Evolutionary conservation across 2,888 invertebrate species (phyloP), one percentile per base, ranked within the genome.

Genomic region (Teleiodes luculella): DNA sequence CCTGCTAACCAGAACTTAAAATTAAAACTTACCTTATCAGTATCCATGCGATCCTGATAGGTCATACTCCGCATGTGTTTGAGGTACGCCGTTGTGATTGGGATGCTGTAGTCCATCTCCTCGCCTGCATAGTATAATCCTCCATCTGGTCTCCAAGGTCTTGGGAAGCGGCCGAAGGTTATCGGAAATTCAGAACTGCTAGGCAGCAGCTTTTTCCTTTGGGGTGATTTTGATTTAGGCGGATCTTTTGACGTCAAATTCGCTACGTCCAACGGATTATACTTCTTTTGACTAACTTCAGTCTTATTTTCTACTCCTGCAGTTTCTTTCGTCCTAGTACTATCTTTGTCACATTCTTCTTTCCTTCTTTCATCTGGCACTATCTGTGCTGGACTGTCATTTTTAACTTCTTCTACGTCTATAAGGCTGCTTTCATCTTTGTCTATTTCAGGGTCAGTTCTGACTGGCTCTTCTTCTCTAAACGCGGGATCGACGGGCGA

Each of bases 61-160:
- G 76, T 93, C 80, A 95, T 89, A 78, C 91, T 94, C 76, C 95
- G 91, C 91, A 96, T 95, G 72, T 95, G 93, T 78, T 95, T 96
- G 80, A 97, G 89, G 84, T 97, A 97, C 33, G 96, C 95, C 52
- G 96, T 96, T 47, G 97, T 97, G 65, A 97, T 96, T 46, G 97
- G 97, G 70, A 97, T 92, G 71, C 95, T 95, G 89, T 94, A 95
- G 86, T 96, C 95, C 62, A 95, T 92, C 57, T 92, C 91, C 30
- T 90, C 90, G 14, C 88, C 86, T 43, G 85, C 73, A 68, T 85
- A 80, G 63, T 74, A 78, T 53, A 78, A 73, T 56, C 78, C 73
- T 49, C 80, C 76, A 48, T 91, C 91, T 16, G 92, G 91, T 54
- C 91, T 87, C 92, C 92, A 92, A n/a, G 91, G 91, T 66, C 92